A percentile compares a stretch with the other conserved stretches of the same genome.
Evolutionary conservation across 2,113 vertebrate genomes (phyloP).

Genomic region (Tichodroma muraria): DNA sequence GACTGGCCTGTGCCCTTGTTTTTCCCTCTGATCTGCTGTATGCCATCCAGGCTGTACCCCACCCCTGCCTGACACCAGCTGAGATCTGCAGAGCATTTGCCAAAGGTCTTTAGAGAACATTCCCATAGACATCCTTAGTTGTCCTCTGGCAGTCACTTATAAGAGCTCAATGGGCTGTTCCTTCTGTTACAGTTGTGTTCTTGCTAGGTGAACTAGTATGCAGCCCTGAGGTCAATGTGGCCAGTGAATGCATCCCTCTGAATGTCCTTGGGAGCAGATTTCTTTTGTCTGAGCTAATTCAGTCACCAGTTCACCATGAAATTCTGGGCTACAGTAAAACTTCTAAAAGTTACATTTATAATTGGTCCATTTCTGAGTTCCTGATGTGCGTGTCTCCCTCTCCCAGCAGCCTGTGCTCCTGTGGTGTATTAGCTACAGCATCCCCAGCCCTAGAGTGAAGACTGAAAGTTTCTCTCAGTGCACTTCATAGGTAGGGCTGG

Average conservation of each 20-base stretch:
- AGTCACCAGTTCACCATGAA: not conserved
- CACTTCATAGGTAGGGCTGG: accelerated
- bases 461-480: not conserved
- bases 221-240: not conserved
- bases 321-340: not conserved
- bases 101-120: not conserved
- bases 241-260: not conserved
- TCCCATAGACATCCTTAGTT: not conserved
- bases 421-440: not conserved
- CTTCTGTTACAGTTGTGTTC: not conserved
- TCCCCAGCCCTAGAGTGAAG: not conserved
- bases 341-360: not conserved
- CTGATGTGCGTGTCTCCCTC: not conserved
- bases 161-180: not conserved
- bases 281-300: not conserved
- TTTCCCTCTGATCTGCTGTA: not conserved
- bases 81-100: not conserved
- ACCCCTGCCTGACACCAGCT: not conserved
- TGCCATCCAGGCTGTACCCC: not conserved
- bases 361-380: not conserved
- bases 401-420: not conserved
- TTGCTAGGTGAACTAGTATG: not conserved
- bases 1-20: not conserved
- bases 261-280: not conserved
- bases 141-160: not conserved